Conservation (phyloP, 2,113 vertebrate species). For the Delphinapterus leucas region DNA sequence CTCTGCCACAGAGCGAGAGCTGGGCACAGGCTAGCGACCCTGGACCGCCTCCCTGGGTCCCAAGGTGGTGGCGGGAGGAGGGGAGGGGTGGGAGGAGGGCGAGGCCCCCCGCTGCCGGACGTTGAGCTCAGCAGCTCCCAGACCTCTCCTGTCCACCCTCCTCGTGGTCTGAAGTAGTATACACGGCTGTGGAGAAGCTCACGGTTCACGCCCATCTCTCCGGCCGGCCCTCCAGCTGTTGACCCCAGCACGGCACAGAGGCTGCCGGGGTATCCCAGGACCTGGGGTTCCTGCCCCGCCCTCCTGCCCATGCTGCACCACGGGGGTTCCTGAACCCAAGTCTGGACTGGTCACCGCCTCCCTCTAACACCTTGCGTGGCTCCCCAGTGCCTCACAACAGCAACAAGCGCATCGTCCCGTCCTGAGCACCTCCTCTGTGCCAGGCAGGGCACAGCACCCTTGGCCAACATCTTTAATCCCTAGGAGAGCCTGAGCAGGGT, state of each 20-base stretch:
- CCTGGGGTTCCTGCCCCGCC: neutral
- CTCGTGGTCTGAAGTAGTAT: rapidly evolving
- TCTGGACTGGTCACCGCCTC: neutral
- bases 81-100: rapidly evolving
- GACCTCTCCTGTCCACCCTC: rapidly evolving
- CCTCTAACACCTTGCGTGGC: neutral
- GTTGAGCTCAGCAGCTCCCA: neutral
- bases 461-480: too few species aligned
- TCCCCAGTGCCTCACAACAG: neutral
- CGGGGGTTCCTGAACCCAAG: neutral
- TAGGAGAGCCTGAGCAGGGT: rapidly evolving
- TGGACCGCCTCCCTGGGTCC: neutral
- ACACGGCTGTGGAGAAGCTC: rapidly evolving
- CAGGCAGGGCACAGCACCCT: rapidly evolving
- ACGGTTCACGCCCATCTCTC: neutral
- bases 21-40: neutral
- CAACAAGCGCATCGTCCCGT: rapidly evolving
- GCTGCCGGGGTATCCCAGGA: neutral
- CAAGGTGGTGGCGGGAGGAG: rapidly evolving
- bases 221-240: too few species aligned
- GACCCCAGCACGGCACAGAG: neutral
- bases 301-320: rapidly evolving
- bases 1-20: neutral
- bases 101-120: neutral
- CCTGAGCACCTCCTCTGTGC: neutral